A percentile compares a stretch with the other conserved stretches of the same genome.
Evolutionary conservation across 1,140 invertebrate species (phyloP).

Genomic region (Drosophila quadrilineata): DNA sequence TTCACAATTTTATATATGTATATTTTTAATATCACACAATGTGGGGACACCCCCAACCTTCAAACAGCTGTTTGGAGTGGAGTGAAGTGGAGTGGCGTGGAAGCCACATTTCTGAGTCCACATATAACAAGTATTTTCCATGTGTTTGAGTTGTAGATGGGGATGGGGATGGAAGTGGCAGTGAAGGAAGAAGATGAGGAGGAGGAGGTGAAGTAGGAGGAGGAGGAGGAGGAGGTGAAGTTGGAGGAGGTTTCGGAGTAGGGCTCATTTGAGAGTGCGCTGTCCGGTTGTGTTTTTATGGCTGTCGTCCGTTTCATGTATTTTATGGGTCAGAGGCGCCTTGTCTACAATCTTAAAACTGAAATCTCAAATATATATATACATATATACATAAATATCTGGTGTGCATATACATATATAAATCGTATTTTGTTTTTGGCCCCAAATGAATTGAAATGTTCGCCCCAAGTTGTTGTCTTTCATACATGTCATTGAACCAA

Average conservation of each 20-base stretch:
- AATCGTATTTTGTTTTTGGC: slow-evolving; percentile 28
- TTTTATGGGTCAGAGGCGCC: slow-evolving; percentile 53
- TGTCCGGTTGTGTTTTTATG: slow-evolving; percentile 50
- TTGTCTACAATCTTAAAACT: slow-evolving; percentile 49
- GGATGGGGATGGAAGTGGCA: no score
- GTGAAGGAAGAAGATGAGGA: no score
- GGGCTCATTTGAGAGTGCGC: slow-evolving; percentile 7
- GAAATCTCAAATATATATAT: no score
- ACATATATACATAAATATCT: no score
- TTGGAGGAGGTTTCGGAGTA: no score
- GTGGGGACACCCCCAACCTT: no score
- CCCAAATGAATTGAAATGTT: slow-evolving; percentile 37
- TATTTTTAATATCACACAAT: no score
- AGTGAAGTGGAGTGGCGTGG: no score
- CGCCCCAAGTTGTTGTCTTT: slow-evolving; percentile 16
- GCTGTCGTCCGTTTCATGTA: slow-evolving; percentile 46
- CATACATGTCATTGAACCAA: slow-evolving; percentile 57
- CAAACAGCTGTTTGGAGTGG: no score
- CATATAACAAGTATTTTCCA: slow-evolving; percentile 13
- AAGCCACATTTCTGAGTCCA: slow-evolving; percentile 32
- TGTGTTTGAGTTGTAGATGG: background rate
- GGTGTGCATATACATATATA: no score
- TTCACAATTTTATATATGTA: slow-evolving; percentile 18
- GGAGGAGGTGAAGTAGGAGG: no score
- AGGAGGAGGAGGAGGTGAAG: no score